Base-by-base conservation (phyloP, 2,113 vertebrate species). In the Lipophrys pholis region DNA sequence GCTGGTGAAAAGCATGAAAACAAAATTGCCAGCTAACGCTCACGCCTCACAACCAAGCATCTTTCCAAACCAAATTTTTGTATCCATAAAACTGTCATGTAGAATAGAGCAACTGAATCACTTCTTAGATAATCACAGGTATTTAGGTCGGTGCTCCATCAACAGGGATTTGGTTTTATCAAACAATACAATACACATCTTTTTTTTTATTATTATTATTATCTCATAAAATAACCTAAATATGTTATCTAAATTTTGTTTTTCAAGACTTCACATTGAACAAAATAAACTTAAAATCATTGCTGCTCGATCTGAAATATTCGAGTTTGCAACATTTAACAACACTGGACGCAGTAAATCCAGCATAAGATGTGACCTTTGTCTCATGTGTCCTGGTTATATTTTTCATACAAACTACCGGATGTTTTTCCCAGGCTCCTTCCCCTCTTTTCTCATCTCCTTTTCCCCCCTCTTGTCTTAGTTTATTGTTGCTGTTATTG, bases 401-500 rank as follows among this genome's bases (percentile, higher is more conserved):
- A 40, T 71, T 69, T 76, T 17, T 57, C 59, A 40, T 15, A 56
- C 12, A 55, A 30, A 30, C 53, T 52, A 36, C 64, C 69, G 65
- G 75, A 60, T 68, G n/a, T 64, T 74, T 64, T 73, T 52, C 71
- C 67, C 65, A 70, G 83, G 73, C 57, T 84, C 70, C 72, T 49
- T 73, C 63, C 68, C 66, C 51, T 53, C 75, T 69, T 54, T 53
- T 78, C 65, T 82, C 76, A 49, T 76, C 73, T 83, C 74, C 58
- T 12, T 46, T 70, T 75, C 72, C 48, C 71, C 60, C 69, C 80
- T 86, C 78, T 86, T 91, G 86, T 93, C 88, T 91, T 91, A 93
- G 93, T 94, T 92, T 92, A 90, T 94, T 90, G 92, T 94, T 94
- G 90, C 90, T 92, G 89, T 93, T 94, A 81, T 95, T 95, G 93